Percentiles rank a stretch among this genome's conserved stretches.
phyloP scores from a whole-genome alignment of 2,888 invertebrate species.

The Patella pellucida region DNA sequence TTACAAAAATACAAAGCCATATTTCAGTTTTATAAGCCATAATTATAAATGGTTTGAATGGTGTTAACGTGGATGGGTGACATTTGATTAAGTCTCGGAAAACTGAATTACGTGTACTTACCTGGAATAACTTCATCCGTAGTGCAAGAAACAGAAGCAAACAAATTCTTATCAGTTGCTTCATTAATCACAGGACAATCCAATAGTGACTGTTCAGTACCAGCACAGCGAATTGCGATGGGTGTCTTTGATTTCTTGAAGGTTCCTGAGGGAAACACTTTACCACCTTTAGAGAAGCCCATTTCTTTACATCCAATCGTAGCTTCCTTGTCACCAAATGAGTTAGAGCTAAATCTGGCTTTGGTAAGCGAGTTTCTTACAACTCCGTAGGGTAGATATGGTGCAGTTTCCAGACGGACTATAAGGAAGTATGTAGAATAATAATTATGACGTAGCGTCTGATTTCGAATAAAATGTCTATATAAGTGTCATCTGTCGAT shows the following conservation, averaged over 20 bases:
- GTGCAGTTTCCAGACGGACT: neutral
- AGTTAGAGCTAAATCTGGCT: neutral
- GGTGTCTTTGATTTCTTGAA: neutral
- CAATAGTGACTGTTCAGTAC: neutral
- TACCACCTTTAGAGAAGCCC: neutral
- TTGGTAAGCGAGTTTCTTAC: neutral
- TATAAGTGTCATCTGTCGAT: too few species aligned
- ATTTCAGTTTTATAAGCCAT: too few species aligned
- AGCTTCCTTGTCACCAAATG: neutral
- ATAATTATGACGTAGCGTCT: too few species aligned
- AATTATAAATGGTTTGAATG: too few species aligned
- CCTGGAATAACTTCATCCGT: neutral
- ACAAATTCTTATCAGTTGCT: neutral
- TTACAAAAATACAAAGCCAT: too few species aligned
- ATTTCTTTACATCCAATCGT: neutral
- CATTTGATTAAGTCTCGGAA: too few species aligned
- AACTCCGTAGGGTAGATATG: neutral
- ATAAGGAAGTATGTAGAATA: too few species aligned
- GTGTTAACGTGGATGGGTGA: too few species aligned
- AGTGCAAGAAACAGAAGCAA: neutral
- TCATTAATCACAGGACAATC: neutral
- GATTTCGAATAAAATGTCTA: too few species aligned
- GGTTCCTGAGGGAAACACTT: neutral
- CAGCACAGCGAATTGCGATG: neutral
- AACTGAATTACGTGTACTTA: neutral